Percentiles rank a stretch among this genome's conserved stretches.
Conservation (phyloP, 2,797 vertebrate species). For the Hippoglossus hippoglossus region DNA sequence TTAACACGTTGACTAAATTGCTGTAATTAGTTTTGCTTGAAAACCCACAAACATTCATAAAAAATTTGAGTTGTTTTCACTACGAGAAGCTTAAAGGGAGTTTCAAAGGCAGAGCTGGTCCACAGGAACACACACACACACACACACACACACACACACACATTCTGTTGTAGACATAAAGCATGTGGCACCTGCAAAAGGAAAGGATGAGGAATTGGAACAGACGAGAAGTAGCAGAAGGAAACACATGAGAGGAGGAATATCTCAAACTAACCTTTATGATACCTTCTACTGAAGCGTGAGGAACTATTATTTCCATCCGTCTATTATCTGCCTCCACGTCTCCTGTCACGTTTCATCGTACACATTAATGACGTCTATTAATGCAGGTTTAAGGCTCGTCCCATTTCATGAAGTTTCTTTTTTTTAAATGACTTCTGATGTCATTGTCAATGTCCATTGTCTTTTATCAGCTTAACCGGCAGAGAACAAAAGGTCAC, state of each 20-base stretch:
- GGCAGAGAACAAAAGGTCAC: constrained; percentile 62
- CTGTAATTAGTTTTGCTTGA: neutral
- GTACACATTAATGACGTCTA: neutral
- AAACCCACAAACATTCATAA: neutral
- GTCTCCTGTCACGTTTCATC: constrained; percentile 5
- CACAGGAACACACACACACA: too few species aligned
- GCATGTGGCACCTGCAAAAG: constrained; percentile 2
- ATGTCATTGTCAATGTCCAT: constrained; percentile 31
- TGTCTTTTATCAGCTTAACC: constrained; percentile 57
- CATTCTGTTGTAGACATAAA: neutral
- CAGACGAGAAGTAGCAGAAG: too few species aligned
- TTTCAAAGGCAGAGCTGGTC: too few species aligned
- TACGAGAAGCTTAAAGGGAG: neutral
- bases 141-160: too few species aligned
- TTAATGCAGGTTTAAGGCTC: constrained; percentile 6
- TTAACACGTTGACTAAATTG: neutral
- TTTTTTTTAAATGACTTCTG: constrained; percentile 26
- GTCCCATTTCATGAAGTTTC: constrained; percentile 8
- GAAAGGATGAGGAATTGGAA: neutral
- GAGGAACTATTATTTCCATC: neutral
- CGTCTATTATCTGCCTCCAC: neutral
- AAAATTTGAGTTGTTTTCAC: constrained; percentile 3
- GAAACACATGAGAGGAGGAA: neutral
- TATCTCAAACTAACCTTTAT: neutral
- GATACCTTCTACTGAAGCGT: neutral